These are phyloP conservation scores for Schizopygopsis pylzovi DNA, from an alignment of 2,797 vertebrate genomes.

Conservation along the genomic window DNA sequence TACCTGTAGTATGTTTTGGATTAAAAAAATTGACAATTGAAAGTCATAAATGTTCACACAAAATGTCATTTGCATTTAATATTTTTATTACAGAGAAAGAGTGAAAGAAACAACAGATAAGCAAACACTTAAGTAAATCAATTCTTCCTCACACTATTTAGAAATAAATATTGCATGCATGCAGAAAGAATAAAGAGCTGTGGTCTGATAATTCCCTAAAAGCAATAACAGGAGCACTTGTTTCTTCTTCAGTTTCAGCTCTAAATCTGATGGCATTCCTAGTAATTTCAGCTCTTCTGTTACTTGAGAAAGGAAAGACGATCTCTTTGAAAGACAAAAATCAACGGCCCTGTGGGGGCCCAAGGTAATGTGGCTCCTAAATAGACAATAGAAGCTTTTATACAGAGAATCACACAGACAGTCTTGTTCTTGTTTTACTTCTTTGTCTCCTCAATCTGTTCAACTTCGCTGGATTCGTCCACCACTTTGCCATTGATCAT, in stretches of 20 bases:
- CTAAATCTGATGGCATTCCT: conserved; percentile 45
- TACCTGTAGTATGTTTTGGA: background rate
- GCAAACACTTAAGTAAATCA: background rate
- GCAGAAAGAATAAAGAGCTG: conserved; percentile 34
- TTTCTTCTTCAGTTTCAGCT: conserved; percentile 44
- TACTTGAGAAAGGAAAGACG: conserved; percentile 59
- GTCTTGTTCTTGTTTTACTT: conserved; percentile 68
- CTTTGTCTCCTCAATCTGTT: conserved; percentile 82
- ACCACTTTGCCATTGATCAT: conserved; percentile 86
- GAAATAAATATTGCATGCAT: conserved; percentile 44
- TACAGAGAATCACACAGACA: conserved; percentile 44
- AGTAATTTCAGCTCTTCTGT: conserved; percentile 57
- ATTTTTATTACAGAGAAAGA: conserved; percentile 37
- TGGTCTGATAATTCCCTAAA: conserved; percentile 29
- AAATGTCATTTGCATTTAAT: conserved; percentile 8
- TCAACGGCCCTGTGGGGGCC: conserved; percentile 33
- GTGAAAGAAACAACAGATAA: background rate
- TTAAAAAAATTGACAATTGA: too few species aligned
- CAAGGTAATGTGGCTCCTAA: conserved; percentile 42
- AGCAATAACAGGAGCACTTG: conserved; percentile 50
- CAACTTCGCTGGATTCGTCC: conserved; percentile 84
- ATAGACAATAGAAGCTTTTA: conserved; percentile 58
- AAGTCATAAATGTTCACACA: background rate
- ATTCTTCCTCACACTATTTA: conserved; percentile 6
- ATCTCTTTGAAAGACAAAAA: conserved; percentile 60